A percentile compares a stretch with the other conserved stretches of the same genome.
phyloP scores from a whole-genome alignment of 2,113 vertebrate genomes.

The Daubentonia madagascariensis region DNA sequence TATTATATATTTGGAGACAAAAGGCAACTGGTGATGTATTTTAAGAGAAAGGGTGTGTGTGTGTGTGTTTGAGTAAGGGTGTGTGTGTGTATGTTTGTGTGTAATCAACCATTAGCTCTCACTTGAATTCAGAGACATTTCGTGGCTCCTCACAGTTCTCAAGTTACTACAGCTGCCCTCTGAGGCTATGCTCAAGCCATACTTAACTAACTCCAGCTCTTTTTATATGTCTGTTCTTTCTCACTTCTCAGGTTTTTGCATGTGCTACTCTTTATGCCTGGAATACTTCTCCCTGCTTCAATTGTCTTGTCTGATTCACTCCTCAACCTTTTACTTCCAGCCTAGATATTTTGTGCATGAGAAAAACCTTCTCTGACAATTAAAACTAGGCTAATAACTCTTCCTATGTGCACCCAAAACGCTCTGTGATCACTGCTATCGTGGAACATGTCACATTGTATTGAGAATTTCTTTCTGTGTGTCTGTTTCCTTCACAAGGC shows the following conservation, averaged over 20 bases:
- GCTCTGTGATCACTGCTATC: not conserved
- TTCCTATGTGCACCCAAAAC: not conserved
- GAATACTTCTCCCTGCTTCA: not conserved
- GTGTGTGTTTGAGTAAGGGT: not conserved
- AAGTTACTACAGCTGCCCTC: no score
- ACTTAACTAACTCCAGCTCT: not conserved
- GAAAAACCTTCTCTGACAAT: not conserved
- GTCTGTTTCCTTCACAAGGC: not conserved
- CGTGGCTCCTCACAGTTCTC: not conserved
- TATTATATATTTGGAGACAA: not conserved
- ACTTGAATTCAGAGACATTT: not conserved
- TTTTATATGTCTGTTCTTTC: not conserved
- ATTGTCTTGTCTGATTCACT: not conserved
- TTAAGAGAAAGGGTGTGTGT: not conserved
- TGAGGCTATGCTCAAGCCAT: not conserved
- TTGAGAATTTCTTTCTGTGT: not conserved
- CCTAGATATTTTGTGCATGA: not conserved
- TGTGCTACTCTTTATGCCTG: not conserved
- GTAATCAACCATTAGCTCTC: not conserved
- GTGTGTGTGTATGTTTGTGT: not conserved
- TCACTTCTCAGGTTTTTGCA: not conserved
- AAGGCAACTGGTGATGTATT: not conserved
- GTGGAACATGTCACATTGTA: not conserved
- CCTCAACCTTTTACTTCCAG: not conserved
- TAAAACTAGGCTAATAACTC: not conserved